Evolutionary conservation across 2,888 invertebrate species (phyloP).

Genomic region (Synergus umbraculus): DNA sequence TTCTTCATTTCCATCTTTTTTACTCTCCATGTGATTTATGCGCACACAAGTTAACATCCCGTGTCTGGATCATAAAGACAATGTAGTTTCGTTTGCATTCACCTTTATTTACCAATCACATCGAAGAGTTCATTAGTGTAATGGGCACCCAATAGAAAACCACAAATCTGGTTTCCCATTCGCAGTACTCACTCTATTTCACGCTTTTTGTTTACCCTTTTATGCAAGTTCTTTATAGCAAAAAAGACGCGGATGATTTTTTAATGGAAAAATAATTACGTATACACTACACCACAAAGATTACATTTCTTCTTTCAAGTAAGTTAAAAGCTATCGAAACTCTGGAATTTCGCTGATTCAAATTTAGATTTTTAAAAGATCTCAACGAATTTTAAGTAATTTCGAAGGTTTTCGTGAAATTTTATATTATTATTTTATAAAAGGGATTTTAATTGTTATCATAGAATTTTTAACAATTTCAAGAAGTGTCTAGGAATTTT

Average conservation of each 20-base stretch:
- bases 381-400: too few species aligned
- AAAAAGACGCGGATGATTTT: not conserved
- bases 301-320: too few species aligned
- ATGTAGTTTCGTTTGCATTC: not conserved
- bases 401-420: too few species aligned
- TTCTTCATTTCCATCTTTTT: not conserved
- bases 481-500: too few species aligned
- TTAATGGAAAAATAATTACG: not conserved
- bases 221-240: not conserved
- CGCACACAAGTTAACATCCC: not conserved
- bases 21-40: not conserved
- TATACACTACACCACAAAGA: too few species aligned
- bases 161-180: slow-evolving; percentile 12
- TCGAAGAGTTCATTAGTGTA: slow-evolving; percentile 66
- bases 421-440: too few species aligned
- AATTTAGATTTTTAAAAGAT: too few species aligned
- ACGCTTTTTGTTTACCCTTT: not conserved
- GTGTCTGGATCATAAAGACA: not conserved
- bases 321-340: too few species aligned
- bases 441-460: too few species aligned
- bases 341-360: too few species aligned
- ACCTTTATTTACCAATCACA: slow-evolving; percentile 45
- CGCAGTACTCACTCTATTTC: not conserved
- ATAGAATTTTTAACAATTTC: too few species aligned
- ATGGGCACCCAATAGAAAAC: slow-evolving; percentile 53